These are phyloP conservation scores for Congeria kusceri DNA, from an alignment of 2,888 invertebrate species.

Conservation along the genomic window DNA sequence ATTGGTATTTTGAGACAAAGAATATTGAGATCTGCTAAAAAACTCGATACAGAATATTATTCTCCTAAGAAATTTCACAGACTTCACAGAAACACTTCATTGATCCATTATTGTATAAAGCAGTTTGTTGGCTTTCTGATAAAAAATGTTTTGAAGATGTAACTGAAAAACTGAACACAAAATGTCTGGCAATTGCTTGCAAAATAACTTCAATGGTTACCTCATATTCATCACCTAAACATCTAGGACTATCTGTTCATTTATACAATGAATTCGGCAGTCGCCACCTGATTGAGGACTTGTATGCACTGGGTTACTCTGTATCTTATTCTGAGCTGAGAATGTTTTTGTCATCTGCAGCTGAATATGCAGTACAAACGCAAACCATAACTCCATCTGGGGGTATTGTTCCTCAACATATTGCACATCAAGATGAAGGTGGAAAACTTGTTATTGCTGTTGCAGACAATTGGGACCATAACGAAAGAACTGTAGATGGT, in stretches of 20 bases:
- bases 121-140: constrained; percentile 12
- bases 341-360: constrained; percentile 11
- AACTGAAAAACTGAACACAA: not conserved
- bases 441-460: constrained; percentile 21
- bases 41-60: constrained; percentile 18
- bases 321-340: constrained; percentile 16
- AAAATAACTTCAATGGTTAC: constrained; percentile 12
- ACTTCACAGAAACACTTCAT: constrained; percentile 10
- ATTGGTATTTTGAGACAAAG: not conserved
- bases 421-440: not conserved
- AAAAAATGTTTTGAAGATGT: not conserved
- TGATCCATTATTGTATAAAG: constrained; percentile 13
- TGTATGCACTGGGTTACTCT: not conserved
- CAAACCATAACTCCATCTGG: constrained; percentile 4
- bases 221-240: constrained; percentile 20
- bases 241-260: constrained; percentile 16
- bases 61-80: constrained; percentile 14
- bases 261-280: constrained; percentile 7
- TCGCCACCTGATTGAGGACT: constrained; percentile 6
- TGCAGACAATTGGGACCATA: constrained; percentile 41
- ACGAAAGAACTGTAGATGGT: constrained; percentile 25
- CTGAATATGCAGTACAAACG: not conserved
- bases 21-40: not conserved
- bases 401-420: not conserved
- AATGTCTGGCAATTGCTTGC: constrained; percentile 8